These are phyloP conservation scores for Salpingus planirostris DNA, from an alignment of 2,888 invertebrate genomes.

Conservation along the genomic window DNA sequence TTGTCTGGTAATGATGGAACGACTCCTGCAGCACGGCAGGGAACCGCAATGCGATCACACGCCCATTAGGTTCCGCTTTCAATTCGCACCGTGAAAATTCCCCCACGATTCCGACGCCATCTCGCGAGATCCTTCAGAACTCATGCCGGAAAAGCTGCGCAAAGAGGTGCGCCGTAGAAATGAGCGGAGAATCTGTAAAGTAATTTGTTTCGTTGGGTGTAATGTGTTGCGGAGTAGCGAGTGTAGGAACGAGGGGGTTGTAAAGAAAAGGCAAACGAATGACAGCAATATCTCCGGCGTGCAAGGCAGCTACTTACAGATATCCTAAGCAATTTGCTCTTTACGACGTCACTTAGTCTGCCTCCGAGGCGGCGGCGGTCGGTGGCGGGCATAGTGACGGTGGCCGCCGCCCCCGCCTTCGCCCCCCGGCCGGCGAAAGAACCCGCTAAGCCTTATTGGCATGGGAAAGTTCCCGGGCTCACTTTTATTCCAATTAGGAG, in stretches of 20 bases:
- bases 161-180: too few relatives aligned
- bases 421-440: too few relatives aligned
- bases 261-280: slow-evolving; percentile 24
- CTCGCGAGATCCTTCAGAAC: too few relatives aligned
- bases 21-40: too few relatives aligned
- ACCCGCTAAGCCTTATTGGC: slow-evolving; percentile 14
- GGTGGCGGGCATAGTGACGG: too few relatives aligned
- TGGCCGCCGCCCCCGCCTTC: slow-evolving; percentile 11
- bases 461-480: slow-evolving; percentile 6
- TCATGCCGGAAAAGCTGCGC: too few relatives aligned
- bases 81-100: too few relatives aligned
- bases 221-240: slow-evolving; percentile 10
- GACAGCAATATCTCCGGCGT: slow-evolving; percentile 33
- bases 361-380: too few relatives aligned
- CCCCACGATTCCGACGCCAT: too few relatives aligned
- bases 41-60: too few relatives aligned
- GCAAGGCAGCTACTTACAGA: slow-evolving; percentile 33
- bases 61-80: too few relatives aligned
- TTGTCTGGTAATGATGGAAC: too few relatives aligned
- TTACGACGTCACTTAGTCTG: slow-evolving; percentile 34
- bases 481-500: slow-evolving; percentile 21
- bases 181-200: slow-evolving; percentile 7
- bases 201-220: slow-evolving; percentile 12
- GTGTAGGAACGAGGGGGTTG: slow-evolving; percentile 2
- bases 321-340: slow-evolving; percentile 38